phyloP scores from a whole-genome alignment of 30 jellyfish, hydroid and myxozoan species.

The Sanderia malayensis region DNA sequence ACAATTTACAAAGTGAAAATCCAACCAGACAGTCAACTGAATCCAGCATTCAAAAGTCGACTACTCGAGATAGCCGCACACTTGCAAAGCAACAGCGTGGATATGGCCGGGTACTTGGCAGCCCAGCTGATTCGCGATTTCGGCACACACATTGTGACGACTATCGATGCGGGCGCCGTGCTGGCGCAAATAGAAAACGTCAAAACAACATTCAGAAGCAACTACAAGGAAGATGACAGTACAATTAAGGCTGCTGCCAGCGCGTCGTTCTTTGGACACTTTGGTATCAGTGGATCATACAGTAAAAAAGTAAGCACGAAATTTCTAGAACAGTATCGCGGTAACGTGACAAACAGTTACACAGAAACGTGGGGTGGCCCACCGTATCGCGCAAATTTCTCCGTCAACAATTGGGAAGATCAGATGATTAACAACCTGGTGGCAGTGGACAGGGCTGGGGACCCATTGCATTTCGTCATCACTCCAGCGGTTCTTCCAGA shows the following conservation, averaged over 20 bases:
- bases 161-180: constrained; percentile 78
- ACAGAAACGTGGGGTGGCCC: constrained; percentile 81
- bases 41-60: constrained; percentile 60
- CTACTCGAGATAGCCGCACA: constrained; percentile 75
- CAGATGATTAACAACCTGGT: constrained; percentile 52
- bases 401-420: constrained; percentile 55
- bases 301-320: constrained; percentile 23
- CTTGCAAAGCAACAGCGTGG: constrained; percentile 54
- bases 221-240: constrained; percentile 51
- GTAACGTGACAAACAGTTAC: constrained; percentile 47
- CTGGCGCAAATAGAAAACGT: constrained; percentile 53
- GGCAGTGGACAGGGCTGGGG: constrained; percentile 77
- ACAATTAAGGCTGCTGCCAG: constrained; percentile 76
- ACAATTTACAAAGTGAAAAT: constrained; percentile 59
- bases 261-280: constrained; percentile 40
- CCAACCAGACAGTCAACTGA: constrained; percentile 71
- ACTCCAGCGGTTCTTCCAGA: constrained; percentile 72
- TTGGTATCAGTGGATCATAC: constrained; percentile 50
- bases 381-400: constrained; percentile 63
- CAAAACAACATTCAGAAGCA: constrained; percentile 45
- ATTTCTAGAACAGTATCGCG: constrained; percentile 40
- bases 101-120: constrained; percentile 56
- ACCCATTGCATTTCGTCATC: constrained; percentile 62
- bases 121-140: constrained; percentile 64
- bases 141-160: constrained; percentile 72